Conservation (phyloP, 2,113 vertebrate genomes). For the Hippolais icterina region DNA sequence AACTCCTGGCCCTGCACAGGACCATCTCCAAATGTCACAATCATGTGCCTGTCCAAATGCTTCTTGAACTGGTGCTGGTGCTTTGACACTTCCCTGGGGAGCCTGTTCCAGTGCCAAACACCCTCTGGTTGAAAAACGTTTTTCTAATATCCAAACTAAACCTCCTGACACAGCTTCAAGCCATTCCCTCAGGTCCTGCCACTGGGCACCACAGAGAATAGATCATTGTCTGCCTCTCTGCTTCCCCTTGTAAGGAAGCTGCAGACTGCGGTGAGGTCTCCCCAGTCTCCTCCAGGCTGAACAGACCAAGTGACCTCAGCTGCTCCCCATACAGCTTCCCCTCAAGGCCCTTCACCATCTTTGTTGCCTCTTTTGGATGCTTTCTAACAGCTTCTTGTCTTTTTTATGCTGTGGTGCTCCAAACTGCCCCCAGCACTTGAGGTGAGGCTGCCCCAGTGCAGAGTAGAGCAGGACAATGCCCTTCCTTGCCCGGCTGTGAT, state of each 20-base stretch:
- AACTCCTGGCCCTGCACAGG: not conserved
- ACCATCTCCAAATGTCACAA: not conserved
- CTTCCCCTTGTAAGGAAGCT: not conserved
- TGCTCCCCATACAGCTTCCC: fast-evolving
- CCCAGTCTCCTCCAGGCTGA: not conserved
- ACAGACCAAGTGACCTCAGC: not conserved
- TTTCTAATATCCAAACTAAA: not conserved
- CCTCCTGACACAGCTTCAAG: not conserved
- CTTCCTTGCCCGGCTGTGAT: fast-evolving
- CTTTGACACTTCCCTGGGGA: not conserved
- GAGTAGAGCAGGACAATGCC: not conserved
- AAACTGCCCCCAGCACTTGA: fast-evolving
- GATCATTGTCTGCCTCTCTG: not conserved
- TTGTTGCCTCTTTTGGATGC: not conserved
- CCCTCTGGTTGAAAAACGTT: not conserved
- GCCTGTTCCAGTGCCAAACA: not conserved
- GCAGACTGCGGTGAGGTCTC: not conserved
- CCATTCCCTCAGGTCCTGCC: not conserved
- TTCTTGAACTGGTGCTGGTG: not conserved
- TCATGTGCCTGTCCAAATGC: not conserved
- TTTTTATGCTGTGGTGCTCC: not conserved
- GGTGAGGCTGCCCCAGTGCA: not conserved
- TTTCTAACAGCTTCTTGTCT: not conserved
- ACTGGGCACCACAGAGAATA: not conserved
- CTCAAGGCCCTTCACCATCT: not conserved